These are phyloP conservation scores for Ephestia elutella DNA, from an alignment of 1,140 invertebrate genomes.

Conservation along the genomic window DNA sequence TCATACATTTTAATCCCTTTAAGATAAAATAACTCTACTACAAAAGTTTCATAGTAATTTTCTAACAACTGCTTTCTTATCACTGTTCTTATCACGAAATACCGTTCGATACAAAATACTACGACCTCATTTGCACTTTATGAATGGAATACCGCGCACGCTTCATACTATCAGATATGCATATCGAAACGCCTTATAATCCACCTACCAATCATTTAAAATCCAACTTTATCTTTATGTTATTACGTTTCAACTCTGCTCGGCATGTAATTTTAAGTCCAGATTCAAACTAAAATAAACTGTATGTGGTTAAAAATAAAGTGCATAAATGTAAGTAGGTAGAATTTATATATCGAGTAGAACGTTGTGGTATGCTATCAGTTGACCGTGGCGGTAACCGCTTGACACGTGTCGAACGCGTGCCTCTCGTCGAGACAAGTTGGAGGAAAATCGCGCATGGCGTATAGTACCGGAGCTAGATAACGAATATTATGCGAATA, in stretches of 20 bases:
- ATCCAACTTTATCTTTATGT: neutral
- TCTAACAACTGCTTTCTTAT: neutral
- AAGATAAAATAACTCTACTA: no score
- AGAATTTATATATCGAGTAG: neutral
- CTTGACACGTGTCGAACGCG: no score
- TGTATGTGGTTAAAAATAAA: neutral
- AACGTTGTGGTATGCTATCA: neutral
- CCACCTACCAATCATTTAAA: neutral
- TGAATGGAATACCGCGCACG: neutral
- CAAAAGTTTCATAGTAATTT: no score
- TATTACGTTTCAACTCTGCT: neutral
- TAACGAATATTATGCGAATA: no score
- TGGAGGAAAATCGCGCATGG: no score
- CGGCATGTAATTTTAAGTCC: neutral
- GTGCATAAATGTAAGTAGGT: neutral
- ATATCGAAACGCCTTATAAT: neutral
- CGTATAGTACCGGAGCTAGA: no score
- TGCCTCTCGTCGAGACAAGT: no score
- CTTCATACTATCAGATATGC: neutral
- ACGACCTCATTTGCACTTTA: conserved; percentile 1
- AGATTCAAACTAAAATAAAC: neutral
- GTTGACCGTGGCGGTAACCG: neutral
- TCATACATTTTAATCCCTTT: no score
- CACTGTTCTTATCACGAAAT: neutral
- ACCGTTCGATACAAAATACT: neutral